A percentile compares a stretch with the other conserved stretches of the same genome.
These are phyloP conservation scores for Heliconius hortense DNA, from an alignment of 2,888 invertebrate species.

Conservation along the genomic window DNA sequence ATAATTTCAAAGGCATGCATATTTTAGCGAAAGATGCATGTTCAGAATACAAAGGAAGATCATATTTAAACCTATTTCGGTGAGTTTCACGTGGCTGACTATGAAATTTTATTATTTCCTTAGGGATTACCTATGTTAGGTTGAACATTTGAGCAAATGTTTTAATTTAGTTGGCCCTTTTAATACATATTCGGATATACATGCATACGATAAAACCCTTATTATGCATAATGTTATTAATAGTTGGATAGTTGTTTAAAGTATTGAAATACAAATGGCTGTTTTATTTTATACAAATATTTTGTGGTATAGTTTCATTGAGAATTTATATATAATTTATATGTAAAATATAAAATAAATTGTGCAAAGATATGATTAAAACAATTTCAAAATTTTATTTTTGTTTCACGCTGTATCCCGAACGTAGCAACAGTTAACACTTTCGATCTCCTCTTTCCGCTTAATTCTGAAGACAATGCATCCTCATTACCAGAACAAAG, in stretches of 20 bases:
- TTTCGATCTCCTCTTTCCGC: too few relatives aligned
- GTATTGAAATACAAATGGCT: not conserved
- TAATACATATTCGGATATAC: not conserved
- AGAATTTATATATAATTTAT: not conserved
- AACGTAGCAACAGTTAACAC: too few relatives aligned
- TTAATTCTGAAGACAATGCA: too few relatives aligned
- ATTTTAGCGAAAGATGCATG: conserved; percentile 25
- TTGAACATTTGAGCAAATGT: conserved; percentile 28
- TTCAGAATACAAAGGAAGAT: conserved; percentile 18
- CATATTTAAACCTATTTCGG: conserved; percentile 39
- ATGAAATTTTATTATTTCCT: conserved; percentile 64
- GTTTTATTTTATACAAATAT: not conserved
- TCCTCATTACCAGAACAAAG: too few relatives aligned
- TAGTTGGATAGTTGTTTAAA: not conserved
- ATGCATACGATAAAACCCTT: not conserved
- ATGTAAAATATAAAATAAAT: not conserved
- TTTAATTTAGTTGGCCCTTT: conserved; percentile 16
- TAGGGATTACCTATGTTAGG: conserved; percentile 50
- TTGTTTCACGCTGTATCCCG: too few relatives aligned
- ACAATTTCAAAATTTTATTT: too few relatives aligned
- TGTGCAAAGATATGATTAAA: too few relatives aligned
- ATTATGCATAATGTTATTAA: not conserved
- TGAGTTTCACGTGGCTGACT: conserved; percentile 39
- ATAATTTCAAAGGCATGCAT: conserved; percentile 25
- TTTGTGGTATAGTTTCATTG: not conserved